phyloP scores from a whole-genome alignment of 2,797 vertebrate species.

The Mormyrus proboscirostris region DNA sequence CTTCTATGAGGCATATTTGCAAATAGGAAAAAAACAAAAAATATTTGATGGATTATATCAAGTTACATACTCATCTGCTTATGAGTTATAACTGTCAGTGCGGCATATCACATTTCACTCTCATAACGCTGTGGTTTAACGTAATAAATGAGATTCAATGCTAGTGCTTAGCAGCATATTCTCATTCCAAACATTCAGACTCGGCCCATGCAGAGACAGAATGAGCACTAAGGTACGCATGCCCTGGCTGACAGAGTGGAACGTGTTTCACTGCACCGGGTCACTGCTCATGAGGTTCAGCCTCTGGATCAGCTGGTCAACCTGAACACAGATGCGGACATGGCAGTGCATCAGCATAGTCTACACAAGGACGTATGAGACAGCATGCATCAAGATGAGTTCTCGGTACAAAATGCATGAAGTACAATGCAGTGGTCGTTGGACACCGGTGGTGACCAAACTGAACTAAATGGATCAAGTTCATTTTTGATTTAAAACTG shows the following conservation, averaged over 20 bases:
- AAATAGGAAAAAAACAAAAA: neutral
- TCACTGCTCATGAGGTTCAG: constrained; percentile 66
- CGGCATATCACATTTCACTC: neutral
- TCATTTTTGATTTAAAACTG: neutral
- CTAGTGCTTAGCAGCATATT: neutral
- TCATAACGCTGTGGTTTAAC: neutral
- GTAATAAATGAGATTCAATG: neutral
- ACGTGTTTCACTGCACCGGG: constrained; percentile 48
- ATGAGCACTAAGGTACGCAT: neutral
- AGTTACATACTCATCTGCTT: neutral
- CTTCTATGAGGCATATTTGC: neutral
- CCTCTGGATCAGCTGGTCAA: constrained; percentile 79
- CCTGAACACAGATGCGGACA: constrained; percentile 56
- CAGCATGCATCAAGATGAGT: neutral
- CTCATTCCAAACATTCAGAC: neutral
- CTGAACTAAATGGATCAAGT: neutral
- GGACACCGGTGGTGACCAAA: neutral
- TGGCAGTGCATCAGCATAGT: neutral
- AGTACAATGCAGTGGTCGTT: neutral
- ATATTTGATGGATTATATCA: neutral
- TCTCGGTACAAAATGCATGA: neutral
- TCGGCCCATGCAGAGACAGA: neutral
- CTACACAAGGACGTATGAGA: neutral
- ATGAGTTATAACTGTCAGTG: neutral
- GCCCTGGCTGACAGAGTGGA: too few relatives aligned